A percentile compares a stretch with the other conserved stretches of the same genome.
Conservation (phyloP, 2,888 invertebrate genomes). For the Diachrysia chrysitis region DNA sequence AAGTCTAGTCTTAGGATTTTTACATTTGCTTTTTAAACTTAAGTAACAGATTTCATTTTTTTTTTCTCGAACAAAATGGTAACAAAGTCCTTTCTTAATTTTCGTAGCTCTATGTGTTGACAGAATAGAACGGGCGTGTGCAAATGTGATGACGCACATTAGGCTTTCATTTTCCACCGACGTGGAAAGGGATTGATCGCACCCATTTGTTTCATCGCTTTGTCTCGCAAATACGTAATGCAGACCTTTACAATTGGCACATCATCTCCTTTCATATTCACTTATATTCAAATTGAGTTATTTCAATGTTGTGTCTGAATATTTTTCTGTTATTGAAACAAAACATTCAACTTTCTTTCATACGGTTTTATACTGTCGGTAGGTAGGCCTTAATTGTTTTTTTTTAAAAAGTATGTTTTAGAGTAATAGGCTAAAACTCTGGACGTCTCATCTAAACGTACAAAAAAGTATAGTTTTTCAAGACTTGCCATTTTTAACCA, state of each 20-base stretch:
- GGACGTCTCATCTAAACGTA: no score
- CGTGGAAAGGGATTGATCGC: constrained; percentile 77
- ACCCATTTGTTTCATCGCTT: constrained; percentile 76
- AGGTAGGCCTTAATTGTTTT: no score
- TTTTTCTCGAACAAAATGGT: no score
- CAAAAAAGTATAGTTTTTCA: no score
- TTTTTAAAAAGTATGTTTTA: no score
- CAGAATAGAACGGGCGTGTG: constrained; percentile 79
- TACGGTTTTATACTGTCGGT: neutral
- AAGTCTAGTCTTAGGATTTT: no score
- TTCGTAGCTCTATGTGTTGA: constrained; percentile 54
- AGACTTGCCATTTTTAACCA: no score
- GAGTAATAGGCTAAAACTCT: no score
- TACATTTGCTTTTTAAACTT: no score
- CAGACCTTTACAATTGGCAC: constrained; percentile 52
- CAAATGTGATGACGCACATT: constrained; percentile 87
- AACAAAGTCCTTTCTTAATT: neutral
- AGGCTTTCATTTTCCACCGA: constrained; percentile 78
- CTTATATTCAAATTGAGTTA: constrained; percentile 64
- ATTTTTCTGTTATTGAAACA: neutral
- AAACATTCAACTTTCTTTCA: neutral
- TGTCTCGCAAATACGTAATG: constrained; percentile 61
- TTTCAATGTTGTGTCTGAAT: constrained; percentile 22
- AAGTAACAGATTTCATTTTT: no score
- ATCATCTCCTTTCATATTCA: constrained; percentile 65